Base-by-base conservation (phyloP, 2,888 invertebrate genomes). In the Dynastes tityus region DNA sequence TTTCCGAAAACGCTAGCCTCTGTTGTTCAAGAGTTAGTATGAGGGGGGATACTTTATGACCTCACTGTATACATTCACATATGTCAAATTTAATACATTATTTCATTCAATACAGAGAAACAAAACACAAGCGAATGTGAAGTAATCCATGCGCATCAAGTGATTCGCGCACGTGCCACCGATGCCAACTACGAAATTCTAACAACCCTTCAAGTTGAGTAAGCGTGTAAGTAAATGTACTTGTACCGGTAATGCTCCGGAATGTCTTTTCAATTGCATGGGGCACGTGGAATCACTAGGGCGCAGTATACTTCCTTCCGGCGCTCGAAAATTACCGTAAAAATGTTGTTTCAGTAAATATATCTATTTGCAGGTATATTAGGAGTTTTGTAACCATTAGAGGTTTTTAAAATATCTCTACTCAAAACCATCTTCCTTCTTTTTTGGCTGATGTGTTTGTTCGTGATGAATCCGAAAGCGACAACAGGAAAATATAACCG, bases 401-500 rank as follows among this genome's bases (percentile, higher is more conserved):
- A n/a, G 29, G 29, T 53, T 79, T 53, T 71, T 79, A 67, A 74
- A 75, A 53, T 29, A 27, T 70, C 22, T 32, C 55, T 67, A 79
- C 80, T 80, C 78, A 79, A 82, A 81, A 77, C 79, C 77, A 77
- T 78, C 73, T 55, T 79, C 80, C 78, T 45, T 45, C 32, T 45
- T 45, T 45, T 45, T 45, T 45, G 45, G 53, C 5, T 53, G 82
- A 45, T 8, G 27, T 81, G 61, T 73, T 40, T 61, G 16, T n/a
- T 58, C 40, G n/a, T 61, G 58, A 58, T 73, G 73, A 58, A 73
- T 73, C 61, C 61, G 37, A 40, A 71, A 40, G 61, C 73, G 73
- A 73, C 73, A 82, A 85, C 85, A 84, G 85, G 85, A 85, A 85
- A 84, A 80, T 53, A 53, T 82, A 83, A 79, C 80, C 83, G 84